Base-by-base conservation (phyloP, 2,888 invertebrate genomes). In the Heliconius charithonia region DNA sequence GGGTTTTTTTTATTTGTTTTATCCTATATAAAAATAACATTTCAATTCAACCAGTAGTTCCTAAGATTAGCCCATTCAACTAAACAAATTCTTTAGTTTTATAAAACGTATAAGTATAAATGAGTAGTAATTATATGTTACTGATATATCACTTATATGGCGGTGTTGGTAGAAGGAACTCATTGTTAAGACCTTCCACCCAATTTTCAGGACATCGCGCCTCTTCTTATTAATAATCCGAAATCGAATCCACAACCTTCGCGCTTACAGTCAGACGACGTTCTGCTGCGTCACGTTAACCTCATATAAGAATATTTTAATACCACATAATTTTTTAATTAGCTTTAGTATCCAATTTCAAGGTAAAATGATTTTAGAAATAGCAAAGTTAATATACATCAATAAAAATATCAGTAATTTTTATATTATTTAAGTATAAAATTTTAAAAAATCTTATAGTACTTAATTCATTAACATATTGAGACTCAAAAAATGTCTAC, bases 311-410 rank as follows among this genome's bases (percentile, higher is more conserved):
- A 59, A 59, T 59, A 59, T 22, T 27, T 65, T 27, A 65, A 7
- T 22, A 32, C 19, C 32, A 32, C 29, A 32, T 7, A 66, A 13
- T 66, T 2, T 6, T 25, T 67, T 67, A 3, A 69, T 69, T 45
- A 69, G 41, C 6, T 69, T 45, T 12, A 22, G 4, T 10, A 51
- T 70, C 27, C 71, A 72, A 72, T 72, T 72, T 72, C 71, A 72
- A 72, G 71, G 56, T 72, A n/a, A 59, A 56, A n/a, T 56, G 56
- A 56, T 56, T 56, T 29, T 4, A n/a, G n/a, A 32, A 16, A 32
- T 19, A 22, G 10, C 2, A 32, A 22, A 66, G 32, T 22, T 27
- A 29, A 29, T 65, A 29, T 7, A 16, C 27, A 29, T 19, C 3
- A 29, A 3, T 29, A 29, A 65, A 19, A 19, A 29, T 51, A 2